phyloP scores from a whole-genome alignment of 2,888 invertebrate genomes.

The Dione juno region DNA sequence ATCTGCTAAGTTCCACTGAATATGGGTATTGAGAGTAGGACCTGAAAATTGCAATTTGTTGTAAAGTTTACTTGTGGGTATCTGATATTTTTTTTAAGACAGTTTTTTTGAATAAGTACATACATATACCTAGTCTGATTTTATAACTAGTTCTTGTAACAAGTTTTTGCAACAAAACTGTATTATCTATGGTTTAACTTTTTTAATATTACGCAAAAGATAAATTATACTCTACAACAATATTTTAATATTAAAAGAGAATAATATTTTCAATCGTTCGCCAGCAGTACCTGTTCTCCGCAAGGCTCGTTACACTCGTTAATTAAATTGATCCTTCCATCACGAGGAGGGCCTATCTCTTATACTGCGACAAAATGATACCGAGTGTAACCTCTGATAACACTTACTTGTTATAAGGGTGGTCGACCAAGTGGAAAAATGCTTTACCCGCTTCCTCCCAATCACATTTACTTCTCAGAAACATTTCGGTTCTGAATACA shows the following conservation, averaged over 20 bases:
- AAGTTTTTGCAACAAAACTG: not conserved
- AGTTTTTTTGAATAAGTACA: too few species aligned
- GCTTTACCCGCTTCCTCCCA: constrained; percentile 66
- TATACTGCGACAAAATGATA: constrained; percentile 61
- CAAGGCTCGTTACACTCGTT: constrained; percentile 58
- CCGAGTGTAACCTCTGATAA: constrained; percentile 55
- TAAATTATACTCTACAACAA: not conserved
- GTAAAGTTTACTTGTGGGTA: too few species aligned
- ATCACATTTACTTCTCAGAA: constrained; percentile 70
- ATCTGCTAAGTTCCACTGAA: too few species aligned
- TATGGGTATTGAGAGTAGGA: too few species aligned
- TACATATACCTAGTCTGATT: not conserved
- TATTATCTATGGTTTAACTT: not conserved
- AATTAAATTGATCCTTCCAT: constrained; percentile 61
- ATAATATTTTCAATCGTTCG: constrained; percentile 54
- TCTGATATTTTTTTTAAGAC: too few species aligned
- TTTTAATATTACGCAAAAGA: not conserved
- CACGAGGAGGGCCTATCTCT: constrained; percentile 58
- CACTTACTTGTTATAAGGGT: constrained; percentile 65
- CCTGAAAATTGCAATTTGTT: too few species aligned
- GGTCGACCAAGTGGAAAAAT: constrained; percentile 69
- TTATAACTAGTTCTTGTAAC: not conserved
- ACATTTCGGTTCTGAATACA: constrained; percentile 64
- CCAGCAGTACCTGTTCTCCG: constrained; percentile 38
- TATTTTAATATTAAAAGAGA: constrained; percentile 25